phyloP scores from a whole-genome alignment of 2,888 invertebrate species.

The Agrochola litura region DNA sequence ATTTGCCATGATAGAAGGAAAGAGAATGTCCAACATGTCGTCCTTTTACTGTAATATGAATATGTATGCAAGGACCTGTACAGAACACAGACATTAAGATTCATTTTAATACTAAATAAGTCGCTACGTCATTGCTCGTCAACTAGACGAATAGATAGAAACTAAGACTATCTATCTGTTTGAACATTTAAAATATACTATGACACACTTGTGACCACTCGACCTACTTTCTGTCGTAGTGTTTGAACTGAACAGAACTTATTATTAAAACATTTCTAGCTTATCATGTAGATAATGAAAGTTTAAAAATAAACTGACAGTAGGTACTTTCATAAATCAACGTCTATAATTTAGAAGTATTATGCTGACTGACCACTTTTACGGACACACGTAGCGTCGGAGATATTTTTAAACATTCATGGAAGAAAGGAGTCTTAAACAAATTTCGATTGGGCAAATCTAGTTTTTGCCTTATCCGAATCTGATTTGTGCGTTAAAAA shows the following conservation, averaged over 20 bases:
- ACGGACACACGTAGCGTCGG: neutral
- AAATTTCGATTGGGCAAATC: neutral
- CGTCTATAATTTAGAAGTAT: neutral
- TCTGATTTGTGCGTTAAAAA: neutral
- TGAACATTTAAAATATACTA: slow-evolving; percentile 55
- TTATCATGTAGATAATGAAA: slow-evolving; percentile 31
- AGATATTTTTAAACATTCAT: neutral
- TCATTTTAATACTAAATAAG: slow-evolving; percentile 38
- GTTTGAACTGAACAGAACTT: slow-evolving; percentile 34
- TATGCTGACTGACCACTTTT: neutral
- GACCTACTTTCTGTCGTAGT: slow-evolving; percentile 58
- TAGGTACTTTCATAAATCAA: slow-evolving; percentile 26
- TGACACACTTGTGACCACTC: slow-evolving; percentile 55
- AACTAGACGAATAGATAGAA: slow-evolving; percentile 31
- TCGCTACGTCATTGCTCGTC: slow-evolving; percentile 17
- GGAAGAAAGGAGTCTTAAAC: neutral
- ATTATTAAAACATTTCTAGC: slow-evolving; percentile 42
- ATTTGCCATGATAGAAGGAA: slow-evolving; percentile 59
- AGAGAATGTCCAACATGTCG: slow-evolving; percentile 68
- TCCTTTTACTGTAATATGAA: slow-evolving; percentile 75
- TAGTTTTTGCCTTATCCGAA: neutral
- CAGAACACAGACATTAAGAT: slow-evolving; percentile 34
- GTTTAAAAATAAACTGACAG: slow-evolving; percentile 11
- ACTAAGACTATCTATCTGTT: slow-evolving; percentile 35
- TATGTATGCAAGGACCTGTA: slow-evolving; percentile 70